Base-by-base conservation (phyloP, 2,797 vertebrate species). In the Astyanax mexicanus region DNA sequence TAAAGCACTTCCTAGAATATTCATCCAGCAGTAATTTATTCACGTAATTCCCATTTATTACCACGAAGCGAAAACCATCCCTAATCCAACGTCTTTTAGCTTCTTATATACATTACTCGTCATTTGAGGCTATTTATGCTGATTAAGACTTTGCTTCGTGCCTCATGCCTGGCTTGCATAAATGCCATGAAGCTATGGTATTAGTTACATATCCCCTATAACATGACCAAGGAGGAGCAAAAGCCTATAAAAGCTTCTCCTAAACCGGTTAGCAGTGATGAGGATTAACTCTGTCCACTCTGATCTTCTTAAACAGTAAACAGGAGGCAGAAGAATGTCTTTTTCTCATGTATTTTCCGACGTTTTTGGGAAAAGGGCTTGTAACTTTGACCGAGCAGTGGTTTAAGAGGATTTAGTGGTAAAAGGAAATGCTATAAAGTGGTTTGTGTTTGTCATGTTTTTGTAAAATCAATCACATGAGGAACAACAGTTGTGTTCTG, bases 71-170 rank as follows among this genome's bases (percentile, higher is more conserved):
- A 61, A 80, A 78, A 69, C 55, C 71, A 12, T 54, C 23, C 23
- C 23, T 65, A 74, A 69, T 77, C 74, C 42, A 60, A 23, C 71
- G 71, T 69, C 21, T 49, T 74, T 65, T 67, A 49, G 44, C 60
- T 40, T 42, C 35, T n/a, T 47, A 23, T 23, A 32, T 55, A 35
- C 5, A 25, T 74, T 52, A 44, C 60, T 52, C 60, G 65, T 47
- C 37, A 58, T 75, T 72, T 71, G 61, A 69, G 75, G 67, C 65
- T 68, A 58, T 83, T 72, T 61, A 25, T 17, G 67, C 61, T 51
- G 72, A 67, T 62, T 54, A 51, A 3, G 62, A 61, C 55, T 27
- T 42, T 60, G 55, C 51, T 65, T 64, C 44, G 40, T 25, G 54
- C 37, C 66, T 67, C 21, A 40, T 25, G 54, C 37, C 66, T 67